Conservation (phyloP, 64 coral and sea anemone genomes). For the Montipora foliosa region DNA sequence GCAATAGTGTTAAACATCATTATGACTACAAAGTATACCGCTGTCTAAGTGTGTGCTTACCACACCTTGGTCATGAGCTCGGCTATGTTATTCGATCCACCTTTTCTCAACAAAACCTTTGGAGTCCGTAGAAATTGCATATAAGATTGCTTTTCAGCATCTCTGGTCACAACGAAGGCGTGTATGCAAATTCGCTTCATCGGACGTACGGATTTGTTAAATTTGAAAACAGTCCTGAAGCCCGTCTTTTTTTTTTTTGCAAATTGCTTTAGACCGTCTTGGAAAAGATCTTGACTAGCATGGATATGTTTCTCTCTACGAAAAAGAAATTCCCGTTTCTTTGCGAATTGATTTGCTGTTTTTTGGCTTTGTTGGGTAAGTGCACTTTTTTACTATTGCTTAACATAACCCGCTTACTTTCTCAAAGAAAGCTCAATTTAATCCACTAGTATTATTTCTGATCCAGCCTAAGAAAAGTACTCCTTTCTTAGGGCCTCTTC, state of each 20-base stretch:
- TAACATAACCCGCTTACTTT: background rate
- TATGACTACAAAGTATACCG: background rate
- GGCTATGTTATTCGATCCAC: background rate
- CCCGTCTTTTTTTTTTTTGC: background rate
- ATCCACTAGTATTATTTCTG: background rate
- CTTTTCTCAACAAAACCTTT: background rate
- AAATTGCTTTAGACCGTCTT: background rate
- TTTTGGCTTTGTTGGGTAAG: background rate
- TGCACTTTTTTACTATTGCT: background rate
- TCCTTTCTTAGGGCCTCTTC: too few species aligned
- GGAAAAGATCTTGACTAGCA: background rate
- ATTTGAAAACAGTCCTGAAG: background rate
- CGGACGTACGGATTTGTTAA: background rate
- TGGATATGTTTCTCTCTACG: background rate
- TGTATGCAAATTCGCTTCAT: background rate
- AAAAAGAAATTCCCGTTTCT: background rate
- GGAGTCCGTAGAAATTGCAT: background rate
- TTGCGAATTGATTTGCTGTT: background rate
- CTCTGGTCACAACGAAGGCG: background rate
- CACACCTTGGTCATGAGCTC: background rate
- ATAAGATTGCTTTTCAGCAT: background rate
- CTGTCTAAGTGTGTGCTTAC: background rate
- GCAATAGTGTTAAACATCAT: background rate
- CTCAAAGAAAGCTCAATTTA: background rate
- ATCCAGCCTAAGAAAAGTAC: background rate